Percentiles rank a stretch among this genome's conserved stretches.
These are phyloP conservation scores for Eolophus roseicapilla DNA, from an alignment of 2,113 vertebrate species.

Conservation along the genomic window DNA sequence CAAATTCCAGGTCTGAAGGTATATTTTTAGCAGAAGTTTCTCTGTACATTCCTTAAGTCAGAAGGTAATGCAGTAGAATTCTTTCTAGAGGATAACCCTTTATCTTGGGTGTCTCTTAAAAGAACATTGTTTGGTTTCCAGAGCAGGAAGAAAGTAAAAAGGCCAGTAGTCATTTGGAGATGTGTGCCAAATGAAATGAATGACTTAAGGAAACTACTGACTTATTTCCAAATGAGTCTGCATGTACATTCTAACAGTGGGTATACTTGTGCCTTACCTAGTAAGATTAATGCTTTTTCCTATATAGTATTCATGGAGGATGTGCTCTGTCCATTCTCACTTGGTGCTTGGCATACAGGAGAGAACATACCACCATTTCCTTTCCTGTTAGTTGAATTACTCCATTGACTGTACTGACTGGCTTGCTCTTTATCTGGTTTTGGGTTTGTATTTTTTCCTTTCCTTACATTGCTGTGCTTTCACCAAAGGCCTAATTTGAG, in stretches of 20 bases:
- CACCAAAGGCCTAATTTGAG: not conserved
- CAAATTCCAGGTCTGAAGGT: not conserved
- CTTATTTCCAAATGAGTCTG: conserved; percentile 28
- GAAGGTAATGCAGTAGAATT: not conserved
- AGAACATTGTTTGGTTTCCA: not conserved
- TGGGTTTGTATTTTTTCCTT: not conserved
- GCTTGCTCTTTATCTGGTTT: not conserved
- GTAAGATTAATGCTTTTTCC: not conserved
- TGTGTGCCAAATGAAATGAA: not conserved
- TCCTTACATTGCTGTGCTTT: not conserved
- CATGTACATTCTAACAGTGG: conserved; percentile 39
- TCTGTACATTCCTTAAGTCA: not conserved
- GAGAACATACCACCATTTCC: conserved; percentile 52
- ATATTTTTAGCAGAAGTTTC: not conserved
- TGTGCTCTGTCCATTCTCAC: not conserved
- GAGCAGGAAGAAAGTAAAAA: not conserved
- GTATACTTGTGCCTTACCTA: not conserved
- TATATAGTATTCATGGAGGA: not conserved
- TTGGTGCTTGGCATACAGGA: conserved; percentile 57
- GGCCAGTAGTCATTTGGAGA: not conserved
- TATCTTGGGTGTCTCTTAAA: not conserved
- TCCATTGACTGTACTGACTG: not conserved
- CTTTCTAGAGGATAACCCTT: not conserved
- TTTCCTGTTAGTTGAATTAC: not conserved
- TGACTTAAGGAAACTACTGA: not conserved